Evolutionary conservation across 2,797 vertebrate genomes (phyloP).

Genomic region (Channallabes apus): DNA sequence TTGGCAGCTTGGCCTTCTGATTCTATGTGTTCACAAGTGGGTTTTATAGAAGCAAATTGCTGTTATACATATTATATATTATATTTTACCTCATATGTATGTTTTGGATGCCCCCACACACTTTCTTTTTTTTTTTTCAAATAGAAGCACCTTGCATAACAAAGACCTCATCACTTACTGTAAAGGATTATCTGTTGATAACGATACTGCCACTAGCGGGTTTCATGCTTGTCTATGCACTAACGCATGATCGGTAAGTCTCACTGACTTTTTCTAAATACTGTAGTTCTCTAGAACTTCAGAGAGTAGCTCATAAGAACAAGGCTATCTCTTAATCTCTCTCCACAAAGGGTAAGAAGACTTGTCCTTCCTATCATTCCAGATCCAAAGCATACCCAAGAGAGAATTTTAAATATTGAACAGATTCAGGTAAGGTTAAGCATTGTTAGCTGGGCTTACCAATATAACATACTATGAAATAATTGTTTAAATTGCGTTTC

Average conservation of each 20-base stretch:
- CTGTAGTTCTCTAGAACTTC: constrained; percentile 7
- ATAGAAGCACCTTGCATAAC: constrained; percentile 63
- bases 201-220: constrained; percentile 51
- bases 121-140: not conserved
- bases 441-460: not conserved
- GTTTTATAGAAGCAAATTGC: not conserved
- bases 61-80: not conserved
- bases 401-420: constrained; percentile 70
- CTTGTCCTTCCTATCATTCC: constrained; percentile 71
- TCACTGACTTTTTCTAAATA: constrained; percentile 4
- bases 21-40: not conserved
- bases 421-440: constrained; percentile 70
- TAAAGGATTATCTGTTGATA: constrained; percentile 53
- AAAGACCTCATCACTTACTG: constrained; percentile 17
- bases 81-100: not conserved
- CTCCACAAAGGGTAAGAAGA: constrained; percentile 65
- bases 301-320: not conserved
- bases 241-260: constrained; percentile 68
- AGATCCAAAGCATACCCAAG: constrained; percentile 71
- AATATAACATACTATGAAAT: not conserved
- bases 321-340: constrained; percentile 23
- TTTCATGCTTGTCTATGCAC: constrained; percentile 59
- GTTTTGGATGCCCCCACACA: not conserved
- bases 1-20: not conserved
- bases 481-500: not conserved